Evolutionary conservation across 2,797 vertebrate genomes (phyloP).

Genomic region (Myotis vivesi): DNA sequence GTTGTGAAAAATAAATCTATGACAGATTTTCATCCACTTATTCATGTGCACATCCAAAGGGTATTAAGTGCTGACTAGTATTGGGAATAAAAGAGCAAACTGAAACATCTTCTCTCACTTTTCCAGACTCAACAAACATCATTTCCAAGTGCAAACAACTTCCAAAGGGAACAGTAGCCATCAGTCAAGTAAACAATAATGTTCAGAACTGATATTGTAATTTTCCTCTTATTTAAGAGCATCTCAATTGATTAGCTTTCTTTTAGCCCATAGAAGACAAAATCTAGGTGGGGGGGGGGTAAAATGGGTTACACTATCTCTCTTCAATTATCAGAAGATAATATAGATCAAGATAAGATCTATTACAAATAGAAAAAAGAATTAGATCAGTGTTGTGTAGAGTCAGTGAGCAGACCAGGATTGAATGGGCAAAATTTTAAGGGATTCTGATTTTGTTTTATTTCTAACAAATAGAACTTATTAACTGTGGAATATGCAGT

Average conservation of each 20-base stretch:
- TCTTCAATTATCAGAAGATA: constrained; percentile 28
- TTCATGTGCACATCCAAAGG: constrained; percentile 16
- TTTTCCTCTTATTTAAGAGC: constrained; percentile 19
- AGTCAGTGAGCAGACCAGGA: not conserved
- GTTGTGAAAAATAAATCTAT: constrained; percentile 45
- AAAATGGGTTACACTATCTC: not conserved
- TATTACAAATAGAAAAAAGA: constrained; percentile 2
- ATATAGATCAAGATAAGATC: not conserved
- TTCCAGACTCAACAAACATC: constrained; percentile 26
- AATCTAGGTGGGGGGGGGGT: not conserved
- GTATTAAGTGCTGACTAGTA: not conserved
- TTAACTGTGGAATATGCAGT: not conserved
- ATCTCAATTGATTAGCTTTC: constrained; percentile 19
- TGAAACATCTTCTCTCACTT: constrained; percentile 47
- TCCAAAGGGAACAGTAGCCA: constrained; percentile 11
- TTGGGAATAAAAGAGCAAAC: constrained; percentile 32
- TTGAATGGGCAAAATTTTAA: constrained; percentile 25
- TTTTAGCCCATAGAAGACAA: constrained; percentile 58
- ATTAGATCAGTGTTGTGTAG: not conserved
- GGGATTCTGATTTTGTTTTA: not conserved
- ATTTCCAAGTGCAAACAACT: constrained; percentile 59
- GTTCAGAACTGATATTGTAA: not conserved
- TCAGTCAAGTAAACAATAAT: constrained; percentile 44
- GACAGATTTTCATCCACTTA: constrained; percentile 53
- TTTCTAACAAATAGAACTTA: constrained; percentile 17